A percentile compares a stretch with the other conserved stretches of the same genome.
phyloP scores from a whole-genome alignment of 2,888 invertebrate genomes.

The Thumatha senex region DNA sequence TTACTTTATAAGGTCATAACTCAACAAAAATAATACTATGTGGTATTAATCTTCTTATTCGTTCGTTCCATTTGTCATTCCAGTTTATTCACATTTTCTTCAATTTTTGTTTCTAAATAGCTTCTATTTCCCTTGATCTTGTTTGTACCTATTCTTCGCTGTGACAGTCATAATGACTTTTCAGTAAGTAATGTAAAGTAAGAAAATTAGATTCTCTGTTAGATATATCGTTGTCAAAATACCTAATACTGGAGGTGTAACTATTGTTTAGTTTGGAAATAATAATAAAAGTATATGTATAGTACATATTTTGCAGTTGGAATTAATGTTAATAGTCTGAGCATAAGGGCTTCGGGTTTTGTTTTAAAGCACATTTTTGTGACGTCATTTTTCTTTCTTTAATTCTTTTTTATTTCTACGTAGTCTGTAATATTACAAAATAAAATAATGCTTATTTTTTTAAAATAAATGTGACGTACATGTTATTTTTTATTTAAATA shows the following conservation, averaged over 20 bases:
- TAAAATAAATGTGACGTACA: conserved; percentile 21
- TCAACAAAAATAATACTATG: background rate
- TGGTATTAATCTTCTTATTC: background rate
- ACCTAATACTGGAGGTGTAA: conserved; percentile 50
- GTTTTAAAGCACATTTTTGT: conserved; percentile 36
- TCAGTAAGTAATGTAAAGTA: conserved; percentile 44
- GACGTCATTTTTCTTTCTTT: conserved; percentile 21
- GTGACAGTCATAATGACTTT: conserved; percentile 28
- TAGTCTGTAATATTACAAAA: conserved; percentile 15
- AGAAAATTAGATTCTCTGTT: conserved; percentile 61
- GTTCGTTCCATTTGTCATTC: background rate
- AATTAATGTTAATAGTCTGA: conserved; percentile 56
- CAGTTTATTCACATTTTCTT: conserved; percentile 29
- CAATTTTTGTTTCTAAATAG: conserved; percentile 10
- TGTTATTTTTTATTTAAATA: conserved; percentile 30
- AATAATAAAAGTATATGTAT: conserved; percentile 42
- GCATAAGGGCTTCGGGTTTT: conserved; percentile 48
- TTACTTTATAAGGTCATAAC: too few species aligned
- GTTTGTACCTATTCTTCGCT: conserved; percentile 26
- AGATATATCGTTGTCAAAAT: conserved; percentile 62
- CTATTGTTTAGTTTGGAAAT: conserved; percentile 59
- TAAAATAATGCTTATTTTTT: conserved; percentile 19
- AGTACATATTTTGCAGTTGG: conserved; percentile 53
- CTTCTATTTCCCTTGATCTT: conserved; percentile 21
- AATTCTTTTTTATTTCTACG: conserved; percentile 13